Conservation (phyloP, 1,140 invertebrate genomes). For the Drosophila grimshawi region DNA sequence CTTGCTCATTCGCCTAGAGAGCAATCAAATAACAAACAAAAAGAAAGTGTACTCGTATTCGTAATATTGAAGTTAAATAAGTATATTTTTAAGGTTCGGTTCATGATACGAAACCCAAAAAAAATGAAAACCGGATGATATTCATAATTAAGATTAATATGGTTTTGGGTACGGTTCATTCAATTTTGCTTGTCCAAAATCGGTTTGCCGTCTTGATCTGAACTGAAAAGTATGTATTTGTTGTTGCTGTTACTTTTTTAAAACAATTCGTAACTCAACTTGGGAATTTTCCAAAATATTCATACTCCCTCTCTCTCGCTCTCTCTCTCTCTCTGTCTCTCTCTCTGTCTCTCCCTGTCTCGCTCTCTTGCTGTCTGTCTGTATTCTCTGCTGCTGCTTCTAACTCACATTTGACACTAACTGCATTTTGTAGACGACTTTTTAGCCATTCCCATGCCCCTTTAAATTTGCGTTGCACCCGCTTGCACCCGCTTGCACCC, state of each 20-base stretch:
- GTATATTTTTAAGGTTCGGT: background rate
- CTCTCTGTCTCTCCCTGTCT: background rate
- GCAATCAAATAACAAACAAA: no score
- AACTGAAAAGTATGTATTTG: background rate
- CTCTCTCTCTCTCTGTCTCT: background rate
- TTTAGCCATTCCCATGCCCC: slow-evolving; percentile 21
- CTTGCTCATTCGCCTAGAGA: no score
- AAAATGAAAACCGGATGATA: no score
- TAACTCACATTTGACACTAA: slow-evolving; percentile 55
- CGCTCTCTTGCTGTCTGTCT: slow-evolving; percentile 11
- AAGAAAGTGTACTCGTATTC: no score
- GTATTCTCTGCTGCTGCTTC: slow-evolving; percentile 24
- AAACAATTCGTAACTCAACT: slow-evolving; percentile 11
- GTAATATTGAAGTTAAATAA: no score
- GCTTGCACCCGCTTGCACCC: background rate
- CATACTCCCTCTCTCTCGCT: background rate
- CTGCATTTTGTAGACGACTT: slow-evolving; percentile 45
- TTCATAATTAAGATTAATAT: background rate
- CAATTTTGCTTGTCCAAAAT: background rate
- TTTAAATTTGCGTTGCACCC: slow-evolving; percentile 13
- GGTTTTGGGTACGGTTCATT: background rate
- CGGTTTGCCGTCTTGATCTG: background rate
- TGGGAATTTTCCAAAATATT: slow-evolving; percentile 23
- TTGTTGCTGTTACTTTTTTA: background rate
- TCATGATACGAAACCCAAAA: background rate